Conservation (phyloP, 2,888 invertebrate genomes). For the Brachyopa scutellaris region DNA sequence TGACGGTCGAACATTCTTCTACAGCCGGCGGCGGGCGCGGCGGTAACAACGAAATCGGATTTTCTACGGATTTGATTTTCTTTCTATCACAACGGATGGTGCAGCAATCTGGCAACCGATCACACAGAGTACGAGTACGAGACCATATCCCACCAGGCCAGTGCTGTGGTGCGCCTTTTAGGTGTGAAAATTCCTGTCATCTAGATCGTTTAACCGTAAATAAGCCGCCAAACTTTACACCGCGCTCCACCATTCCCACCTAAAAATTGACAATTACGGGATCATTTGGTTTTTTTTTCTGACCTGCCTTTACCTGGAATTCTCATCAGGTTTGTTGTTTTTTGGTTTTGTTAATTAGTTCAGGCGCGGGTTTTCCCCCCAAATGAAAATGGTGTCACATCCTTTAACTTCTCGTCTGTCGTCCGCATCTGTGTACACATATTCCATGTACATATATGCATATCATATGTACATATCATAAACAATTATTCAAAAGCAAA, state of each 20-base stretch:
- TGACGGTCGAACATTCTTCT: conserved; percentile 19
- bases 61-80: conserved; percentile 42
- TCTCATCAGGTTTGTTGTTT: neutral
- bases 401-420: conserved; percentile 31
- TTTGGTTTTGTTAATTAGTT: neutral
- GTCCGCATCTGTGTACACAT: conserved; percentile 34
- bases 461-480: conserved; percentile 35
- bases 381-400: conserved; percentile 34
- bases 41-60: conserved; percentile 44
- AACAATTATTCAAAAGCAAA: conserved; percentile 63
- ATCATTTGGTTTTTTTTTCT: neutral
- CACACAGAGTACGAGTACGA: neutral
- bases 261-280: conserved; percentile 3
- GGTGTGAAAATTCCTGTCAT: conserved; percentile 55
- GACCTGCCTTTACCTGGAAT: neutral
- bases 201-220: conserved; percentile 40
- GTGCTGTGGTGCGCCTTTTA: conserved; percentile 25
- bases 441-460: conserved; percentile 1
- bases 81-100: neutral
- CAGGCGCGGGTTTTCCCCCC: conserved; percentile 1
- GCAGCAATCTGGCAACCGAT: neutral
- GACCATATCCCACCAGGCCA: neutral
- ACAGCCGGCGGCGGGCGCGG: neutral
- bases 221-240: too few relatives aligned
- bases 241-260: neutral